These are phyloP conservation scores for Oryzias dopingdopingensis DNA, from an alignment of 2,797 vertebrate genomes.

Conservation along the genomic window DNA sequence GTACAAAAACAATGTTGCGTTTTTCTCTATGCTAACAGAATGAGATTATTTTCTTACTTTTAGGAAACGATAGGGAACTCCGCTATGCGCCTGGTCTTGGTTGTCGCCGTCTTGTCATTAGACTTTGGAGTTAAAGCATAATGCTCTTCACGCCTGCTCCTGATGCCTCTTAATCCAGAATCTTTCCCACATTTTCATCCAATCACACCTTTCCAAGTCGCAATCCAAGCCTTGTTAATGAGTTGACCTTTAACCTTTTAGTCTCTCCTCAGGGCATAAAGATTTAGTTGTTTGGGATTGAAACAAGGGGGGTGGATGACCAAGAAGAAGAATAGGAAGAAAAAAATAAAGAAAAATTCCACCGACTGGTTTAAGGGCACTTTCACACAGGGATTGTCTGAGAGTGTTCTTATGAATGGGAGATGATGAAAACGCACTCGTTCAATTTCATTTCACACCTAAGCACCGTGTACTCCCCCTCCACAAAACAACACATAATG, in stretches of 20 bases:
- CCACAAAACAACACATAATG: too few species aligned
- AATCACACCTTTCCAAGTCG: constrained; percentile 13
- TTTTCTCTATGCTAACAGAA: neutral
- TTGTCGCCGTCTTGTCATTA: constrained; percentile 1
- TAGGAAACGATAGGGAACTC: neutral
- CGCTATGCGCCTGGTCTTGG: neutral
- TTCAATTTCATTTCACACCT: too few species aligned
- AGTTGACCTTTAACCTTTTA: constrained; percentile 29
- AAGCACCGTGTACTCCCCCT: too few species aligned
- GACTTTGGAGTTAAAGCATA: constrained; percentile 3
- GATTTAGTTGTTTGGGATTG: neutral
- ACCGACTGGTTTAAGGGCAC: too few species aligned
- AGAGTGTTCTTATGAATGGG: too few species aligned
- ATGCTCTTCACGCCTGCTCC: constrained; percentile 2
- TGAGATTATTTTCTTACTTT: neutral
- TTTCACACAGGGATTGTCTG: too few species aligned
- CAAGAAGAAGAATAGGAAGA: neutral
- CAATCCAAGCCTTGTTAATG: constrained; percentile 23
- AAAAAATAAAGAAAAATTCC: constrained; percentile 6
- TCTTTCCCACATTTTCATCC: neutral
- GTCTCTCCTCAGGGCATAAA: neutral
- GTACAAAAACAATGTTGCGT: too few species aligned
- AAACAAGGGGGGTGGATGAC: neutral
- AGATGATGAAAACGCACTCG: too few species aligned
- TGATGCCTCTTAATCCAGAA: neutral